phyloP scores from a whole-genome alignment of 2,797 vertebrate genomes.

The Pipistrellus pygmaeus region DNA sequence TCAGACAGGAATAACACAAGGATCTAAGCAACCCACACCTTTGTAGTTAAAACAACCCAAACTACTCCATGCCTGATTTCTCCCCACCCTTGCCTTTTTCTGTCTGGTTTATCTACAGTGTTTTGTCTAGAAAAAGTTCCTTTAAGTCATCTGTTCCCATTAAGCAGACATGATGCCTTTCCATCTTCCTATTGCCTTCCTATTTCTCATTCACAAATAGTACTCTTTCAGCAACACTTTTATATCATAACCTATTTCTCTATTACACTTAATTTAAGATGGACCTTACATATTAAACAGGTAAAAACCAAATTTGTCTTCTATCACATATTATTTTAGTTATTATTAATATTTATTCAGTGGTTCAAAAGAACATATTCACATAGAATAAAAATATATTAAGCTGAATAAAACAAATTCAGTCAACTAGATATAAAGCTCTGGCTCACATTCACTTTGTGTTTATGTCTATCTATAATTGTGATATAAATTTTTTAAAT shows the following conservation, averaged over 20 bases:
- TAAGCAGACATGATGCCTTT: not conserved
- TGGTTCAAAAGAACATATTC: not conserved
- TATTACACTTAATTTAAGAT: not conserved
- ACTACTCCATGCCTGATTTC: too few relatives aligned
- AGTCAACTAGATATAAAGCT: not conserved
- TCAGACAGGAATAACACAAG: not conserved
- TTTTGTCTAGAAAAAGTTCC: not conserved
- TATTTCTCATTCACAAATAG: not conserved
- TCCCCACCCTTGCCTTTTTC: not conserved
- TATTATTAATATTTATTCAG: not conserved
- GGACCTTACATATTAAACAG: not conserved
- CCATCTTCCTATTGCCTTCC: not conserved
- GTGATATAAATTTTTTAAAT: slow-evolving; percentile 73
- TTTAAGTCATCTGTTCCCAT: not conserved
- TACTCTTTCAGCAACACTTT: not conserved
- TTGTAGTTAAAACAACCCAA: not conserved
- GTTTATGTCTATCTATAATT: slow-evolving; percentile 12
- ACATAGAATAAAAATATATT: slow-evolving; percentile 19
- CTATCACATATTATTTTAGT: slow-evolving; percentile 18
- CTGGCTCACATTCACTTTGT: not conserved
- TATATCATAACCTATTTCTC: not conserved
- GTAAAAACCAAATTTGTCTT: not conserved
- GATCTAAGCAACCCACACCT: not conserved
- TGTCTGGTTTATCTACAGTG: not conserved
- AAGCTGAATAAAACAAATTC: slow-evolving; percentile 12